Evolutionary conservation across 2,888 invertebrate species (phyloP), one percentile per base, ranked within the genome.

Genomic region (Incurvaria masculella): DNA sequence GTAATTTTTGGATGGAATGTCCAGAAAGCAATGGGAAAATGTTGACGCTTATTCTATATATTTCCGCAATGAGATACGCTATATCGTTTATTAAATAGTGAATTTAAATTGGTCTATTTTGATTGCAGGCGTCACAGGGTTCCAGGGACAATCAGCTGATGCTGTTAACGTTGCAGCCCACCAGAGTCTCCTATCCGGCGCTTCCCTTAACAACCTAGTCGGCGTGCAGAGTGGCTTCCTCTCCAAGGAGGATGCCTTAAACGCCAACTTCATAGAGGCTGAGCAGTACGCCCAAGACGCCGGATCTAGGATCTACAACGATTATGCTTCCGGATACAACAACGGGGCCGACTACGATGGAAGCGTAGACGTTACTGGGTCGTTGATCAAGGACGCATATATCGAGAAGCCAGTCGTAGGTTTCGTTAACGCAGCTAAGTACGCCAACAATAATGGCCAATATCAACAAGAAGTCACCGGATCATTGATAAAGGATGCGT

Each of bases 101-200:
- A n/a, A n/a, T n/a, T n/a, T n/a, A n/a, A n/a, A n/a, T n/a, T n/a
- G n/a, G n/a, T n/a, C n/a, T n/a, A n/a, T n/a, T n/a, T n/a, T n/a
- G n/a, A 4, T 59, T 64, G 43, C 63, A 79, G 79, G 79, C 47
- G 72, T 75, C 47, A 65, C 69, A 27, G 76, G 78, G 3, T 79
- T 68, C 60, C 66, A 70, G 51, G 79, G 79, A 1, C 69, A 74
- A 53, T 74, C 79, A 21, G 79, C 76, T 0, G 72, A 79, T 44
- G 63, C 73, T 1, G 63, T 79, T 16, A 79, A 79, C 58, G 64
- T 79, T 1, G 79, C 79, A 0, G 79, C 68, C 42, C 79, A 79
- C 54, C 70, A 76, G 49, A 78, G 78, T 49, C 59, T 79, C 6
- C 61, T 66, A 6, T 79, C 79, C 2, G 79, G 79, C 2, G 79